phyloP scores from a whole-genome alignment of 2,888 invertebrate species.

The Eumacrocentrus americanus region DNA sequence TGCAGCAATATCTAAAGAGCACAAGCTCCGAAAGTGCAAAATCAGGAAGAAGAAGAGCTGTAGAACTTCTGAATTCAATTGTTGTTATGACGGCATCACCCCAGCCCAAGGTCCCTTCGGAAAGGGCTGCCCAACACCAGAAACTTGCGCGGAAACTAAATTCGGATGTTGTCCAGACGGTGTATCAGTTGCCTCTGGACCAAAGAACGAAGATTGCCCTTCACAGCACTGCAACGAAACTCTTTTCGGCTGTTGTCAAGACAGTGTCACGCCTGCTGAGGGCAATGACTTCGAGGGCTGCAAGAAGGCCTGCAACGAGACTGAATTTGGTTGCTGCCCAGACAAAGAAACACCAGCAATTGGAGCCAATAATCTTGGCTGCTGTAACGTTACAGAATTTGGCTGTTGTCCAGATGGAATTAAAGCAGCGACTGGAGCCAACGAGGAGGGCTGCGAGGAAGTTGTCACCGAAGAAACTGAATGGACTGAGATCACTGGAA shows the following conservation, averaged over 20 bases:
- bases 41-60: constrained; percentile 69
- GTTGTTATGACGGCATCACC: constrained; percentile 82
- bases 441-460: constrained; percentile 61
- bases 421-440: constrained; percentile 71
- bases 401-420: constrained; percentile 78
- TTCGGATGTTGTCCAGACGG: constrained; percentile 85
- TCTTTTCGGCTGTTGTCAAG: constrained; percentile 86
- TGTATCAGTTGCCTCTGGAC: constrained; percentile 77
- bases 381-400: constrained; percentile 61
- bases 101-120: constrained; percentile 82
- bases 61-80: constrained; percentile 73
- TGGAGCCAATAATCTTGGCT: constrained; percentile 56
- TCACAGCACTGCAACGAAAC: constrained; percentile 74
- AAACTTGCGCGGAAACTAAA: constrained; percentile 77
- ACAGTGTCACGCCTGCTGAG: constrained; percentile 76
- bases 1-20: constrained; percentile 62
- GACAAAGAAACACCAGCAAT: constrained; percentile 62
- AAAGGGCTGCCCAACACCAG: constrained; percentile 74
- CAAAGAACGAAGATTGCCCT: constrained; percentile 78
- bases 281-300: constrained; percentile 88
- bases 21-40: constrained; percentile 66
- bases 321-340: constrained; percentile 66
- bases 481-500: constrained; percentile 39
- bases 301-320: constrained; percentile 67
- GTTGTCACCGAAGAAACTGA: constrained; percentile 36